Evolutionary conservation across 2,888 invertebrate genomes (phyloP).

Genomic region (Scaptomyza flava): DNA sequence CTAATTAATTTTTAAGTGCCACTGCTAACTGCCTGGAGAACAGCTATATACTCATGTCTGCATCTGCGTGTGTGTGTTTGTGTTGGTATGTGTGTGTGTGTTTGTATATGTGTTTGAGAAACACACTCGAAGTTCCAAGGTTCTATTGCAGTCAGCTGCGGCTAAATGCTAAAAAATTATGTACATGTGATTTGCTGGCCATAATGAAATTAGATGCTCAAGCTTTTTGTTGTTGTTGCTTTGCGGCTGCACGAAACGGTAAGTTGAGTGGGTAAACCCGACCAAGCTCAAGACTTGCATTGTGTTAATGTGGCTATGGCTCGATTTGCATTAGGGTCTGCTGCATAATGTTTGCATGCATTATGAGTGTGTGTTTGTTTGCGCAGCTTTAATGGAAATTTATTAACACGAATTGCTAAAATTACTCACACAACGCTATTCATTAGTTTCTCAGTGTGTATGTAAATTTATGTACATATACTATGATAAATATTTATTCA

Average conservation of each 20-base stretch:
- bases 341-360: constrained; percentile 21
- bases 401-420: constrained; percentile 52
- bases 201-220: constrained; percentile 68
- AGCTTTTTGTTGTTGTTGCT: constrained; percentile 16
- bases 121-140: constrained; percentile 63
- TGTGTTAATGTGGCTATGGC: constrained; percentile 4
- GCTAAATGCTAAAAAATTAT: constrained; percentile 69
- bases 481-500: constrained; percentile 17
- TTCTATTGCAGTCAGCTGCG: constrained; percentile 65
- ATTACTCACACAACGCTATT: constrained; percentile 45
- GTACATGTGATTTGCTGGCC: constrained; percentile 70
- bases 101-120: constrained; percentile 26
- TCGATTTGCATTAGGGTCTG: constrained; percentile 38
- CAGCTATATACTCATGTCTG: constrained; percentile 31
- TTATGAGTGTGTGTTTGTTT: neutral
- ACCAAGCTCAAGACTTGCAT: constrained; percentile 43
- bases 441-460: constrained; percentile 24
- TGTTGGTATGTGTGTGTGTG: neutral
- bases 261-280: constrained; percentile 25
- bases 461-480: constrained; percentile 5
- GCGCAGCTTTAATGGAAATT: constrained; percentile 59
- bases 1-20: constrained; percentile 79
- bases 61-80: neutral
- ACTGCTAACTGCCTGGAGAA: constrained; percentile 74
- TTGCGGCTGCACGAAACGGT: constrained; percentile 39